These are phyloP conservation scores for Spatula clypeata DNA, from an alignment of 2,797 vertebrate genomes.

Conservation along the genomic window DNA sequence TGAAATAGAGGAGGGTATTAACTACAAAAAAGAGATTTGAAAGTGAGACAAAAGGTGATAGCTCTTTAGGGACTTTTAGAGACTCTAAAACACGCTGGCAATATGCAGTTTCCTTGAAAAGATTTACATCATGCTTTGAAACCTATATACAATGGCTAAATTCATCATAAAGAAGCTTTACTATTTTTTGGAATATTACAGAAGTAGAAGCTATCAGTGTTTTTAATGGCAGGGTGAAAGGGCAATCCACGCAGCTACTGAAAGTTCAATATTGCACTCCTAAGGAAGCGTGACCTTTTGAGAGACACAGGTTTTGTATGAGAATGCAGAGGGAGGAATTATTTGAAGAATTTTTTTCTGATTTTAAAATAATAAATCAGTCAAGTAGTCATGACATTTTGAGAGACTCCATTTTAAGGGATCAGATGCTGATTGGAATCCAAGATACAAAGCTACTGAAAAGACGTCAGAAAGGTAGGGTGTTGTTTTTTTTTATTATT, in stretches of 20 bases:
- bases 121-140: constrained; percentile 4
- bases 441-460: constrained; percentile 3
- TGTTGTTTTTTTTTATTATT: background rate
- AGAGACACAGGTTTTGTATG: background rate
- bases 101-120: constrained; percentile 12
- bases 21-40: background rate
- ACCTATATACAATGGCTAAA: background rate
- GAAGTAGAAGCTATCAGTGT: constrained; percentile 9
- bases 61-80: constrained; percentile 27
- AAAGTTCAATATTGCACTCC: constrained; percentile 2
- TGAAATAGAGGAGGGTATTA: background rate
- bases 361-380: constrained; percentile 33
- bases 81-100: background rate
- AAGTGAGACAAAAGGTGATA: constrained; percentile 29
- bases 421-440: background rate
- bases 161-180: constrained; percentile 39
- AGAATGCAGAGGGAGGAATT: background rate
- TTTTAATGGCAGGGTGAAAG: constrained; percentile 44
- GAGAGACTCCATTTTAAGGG: constrained; percentile 16
- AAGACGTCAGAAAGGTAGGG: background rate
- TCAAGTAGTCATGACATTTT: background rate
- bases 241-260: constrained; percentile 2
- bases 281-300: constrained; percentile 29
- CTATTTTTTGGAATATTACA: constrained; percentile 40
- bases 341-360: constrained; percentile 64